Percentiles rank a stretch among this genome's conserved stretches.
Evolutionary conservation across 1,140 invertebrate genomes (phyloP).

Genomic region (Drosophila bocqueti): DNA sequence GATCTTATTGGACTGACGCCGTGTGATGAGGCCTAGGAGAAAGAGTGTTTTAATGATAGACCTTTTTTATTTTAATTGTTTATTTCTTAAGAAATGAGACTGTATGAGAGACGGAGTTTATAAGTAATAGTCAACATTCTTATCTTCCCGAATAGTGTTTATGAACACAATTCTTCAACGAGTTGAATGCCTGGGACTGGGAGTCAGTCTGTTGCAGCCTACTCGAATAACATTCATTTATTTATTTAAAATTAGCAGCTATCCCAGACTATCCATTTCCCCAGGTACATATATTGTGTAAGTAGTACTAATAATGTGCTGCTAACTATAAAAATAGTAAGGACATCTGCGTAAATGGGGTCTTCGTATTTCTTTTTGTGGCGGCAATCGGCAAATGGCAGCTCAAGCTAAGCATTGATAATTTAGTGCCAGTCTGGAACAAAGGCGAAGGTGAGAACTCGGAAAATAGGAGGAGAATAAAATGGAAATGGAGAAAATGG

Average conservation of each 20-base stretch:
- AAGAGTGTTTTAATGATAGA: too few relatives aligned
- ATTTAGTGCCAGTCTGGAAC: slow-evolving; percentile 33
- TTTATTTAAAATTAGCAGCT: neutral
- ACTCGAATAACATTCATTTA: too few relatives aligned
- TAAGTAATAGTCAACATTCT: too few relatives aligned
- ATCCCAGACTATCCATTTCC: neutral
- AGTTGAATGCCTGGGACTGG: too few relatives aligned
- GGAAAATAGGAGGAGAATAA: neutral
- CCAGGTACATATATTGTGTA: neutral
- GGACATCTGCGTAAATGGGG: slow-evolving; percentile 14
- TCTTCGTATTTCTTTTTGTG: slow-evolving; percentile 2
- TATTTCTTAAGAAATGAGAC: too few relatives aligned
- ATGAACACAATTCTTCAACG: too few relatives aligned
- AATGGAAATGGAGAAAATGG: neutral
- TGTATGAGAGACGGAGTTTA: too few relatives aligned
- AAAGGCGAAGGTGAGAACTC: slow-evolving; percentile 3
- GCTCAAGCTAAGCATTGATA: slow-evolving; percentile 39
- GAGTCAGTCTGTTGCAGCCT: too few relatives aligned
- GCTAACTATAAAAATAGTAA: neutral
- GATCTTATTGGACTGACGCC: too few relatives aligned
- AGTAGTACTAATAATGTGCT: neutral
- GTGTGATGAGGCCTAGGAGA: too few relatives aligned
- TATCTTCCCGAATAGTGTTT: too few relatives aligned
- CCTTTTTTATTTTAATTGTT: too few relatives aligned
- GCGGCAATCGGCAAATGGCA: slow-evolving; percentile 51